Conservation (phyloP, 2,888 invertebrate species). For the Chrysodeixis includens region DNA sequence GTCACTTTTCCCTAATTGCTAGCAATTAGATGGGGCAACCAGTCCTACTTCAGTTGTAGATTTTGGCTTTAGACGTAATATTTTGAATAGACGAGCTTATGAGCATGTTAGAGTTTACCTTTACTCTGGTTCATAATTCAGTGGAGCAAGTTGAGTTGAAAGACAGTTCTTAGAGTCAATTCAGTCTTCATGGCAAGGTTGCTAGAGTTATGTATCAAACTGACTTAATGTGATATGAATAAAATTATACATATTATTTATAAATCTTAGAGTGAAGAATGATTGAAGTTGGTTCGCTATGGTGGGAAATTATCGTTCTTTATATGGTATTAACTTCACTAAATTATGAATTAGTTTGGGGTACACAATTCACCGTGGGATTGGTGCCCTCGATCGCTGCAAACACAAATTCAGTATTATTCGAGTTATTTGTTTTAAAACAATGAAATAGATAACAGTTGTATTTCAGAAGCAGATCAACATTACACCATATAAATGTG, state of each 20-base stretch:
- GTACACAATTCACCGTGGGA: conserved; percentile 59
- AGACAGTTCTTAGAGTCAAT: not conserved
- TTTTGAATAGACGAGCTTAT: conserved; percentile 25
- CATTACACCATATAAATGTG: conserved; percentile 65
- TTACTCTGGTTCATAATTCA: conserved; percentile 18
- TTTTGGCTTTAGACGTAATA: conserved; percentile 15
- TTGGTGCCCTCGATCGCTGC: conserved; percentile 82
- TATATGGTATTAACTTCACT: not conserved
- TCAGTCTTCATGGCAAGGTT: not conserved
- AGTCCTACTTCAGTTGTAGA: conserved; percentile 62
- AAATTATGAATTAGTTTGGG: conserved; percentile 16
- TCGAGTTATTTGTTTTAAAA: not conserved
- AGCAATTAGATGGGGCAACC: conserved; percentile 77
- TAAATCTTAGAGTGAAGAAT: not conserved
- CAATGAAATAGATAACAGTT: conserved; percentile 14
- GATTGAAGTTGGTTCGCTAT: conserved; percentile 3
- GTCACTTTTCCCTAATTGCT: conserved; percentile 63
- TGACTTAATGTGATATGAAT: not conserved
- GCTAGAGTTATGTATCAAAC: not conserved
- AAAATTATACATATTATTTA: not conserved
- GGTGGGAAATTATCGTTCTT: not conserved
- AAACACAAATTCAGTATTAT: conserved; percentile 72
- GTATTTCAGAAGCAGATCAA: conserved; percentile 58
- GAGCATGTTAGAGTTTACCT: conserved; percentile 26
- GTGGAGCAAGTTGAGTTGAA: not conserved